Evolutionary conservation across 1,140 invertebrate genomes (phyloP).

Genomic region (Chelonus insularis): DNA sequence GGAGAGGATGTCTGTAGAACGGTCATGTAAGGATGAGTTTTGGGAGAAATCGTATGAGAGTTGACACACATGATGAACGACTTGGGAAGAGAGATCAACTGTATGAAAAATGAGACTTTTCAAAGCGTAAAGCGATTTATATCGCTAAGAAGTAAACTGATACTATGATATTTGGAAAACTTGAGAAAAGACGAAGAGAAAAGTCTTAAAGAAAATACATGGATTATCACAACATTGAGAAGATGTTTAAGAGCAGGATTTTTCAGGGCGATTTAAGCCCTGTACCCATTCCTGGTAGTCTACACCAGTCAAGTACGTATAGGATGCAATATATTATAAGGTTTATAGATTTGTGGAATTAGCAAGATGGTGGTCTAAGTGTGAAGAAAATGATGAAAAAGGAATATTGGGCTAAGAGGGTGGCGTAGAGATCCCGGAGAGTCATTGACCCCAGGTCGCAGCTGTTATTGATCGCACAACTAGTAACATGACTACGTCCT

Average conservation of each 20-base stretch:
- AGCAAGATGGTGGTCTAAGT: neutral
- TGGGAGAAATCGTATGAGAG: neutral
- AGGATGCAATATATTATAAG: neutral
- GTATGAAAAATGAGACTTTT: neutral
- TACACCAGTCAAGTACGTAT: slow-evolving; percentile 48
- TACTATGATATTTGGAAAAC: too few relatives aligned
- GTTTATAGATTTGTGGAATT: neutral
- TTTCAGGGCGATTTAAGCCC: slow-evolving; percentile 51
- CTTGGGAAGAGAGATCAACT: neutral
- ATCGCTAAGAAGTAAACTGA: neutral
- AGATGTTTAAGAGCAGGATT: slow-evolving; percentile 53
- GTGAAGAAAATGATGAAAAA: slow-evolving; percentile 14
- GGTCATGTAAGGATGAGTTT: neutral
- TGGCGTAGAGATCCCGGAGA: slow-evolving; percentile 27
- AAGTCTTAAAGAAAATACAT: slow-evolving; percentile 24
- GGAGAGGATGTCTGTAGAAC: neutral
- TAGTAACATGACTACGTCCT: slow-evolving; percentile 44
- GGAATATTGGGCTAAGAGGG: slow-evolving; percentile 31
- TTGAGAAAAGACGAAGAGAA: too few relatives aligned
- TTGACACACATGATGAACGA: neutral
- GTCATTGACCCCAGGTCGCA: slow-evolving; percentile 53
- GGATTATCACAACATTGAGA: slow-evolving; percentile 37
- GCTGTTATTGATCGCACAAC: slow-evolving; percentile 59
- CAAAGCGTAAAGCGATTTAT: neutral
- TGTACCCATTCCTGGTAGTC: slow-evolving; percentile 42